Conservation (phyloP, 2,888 invertebrate genomes). For the Petrolisthes cinctipes region DNA sequence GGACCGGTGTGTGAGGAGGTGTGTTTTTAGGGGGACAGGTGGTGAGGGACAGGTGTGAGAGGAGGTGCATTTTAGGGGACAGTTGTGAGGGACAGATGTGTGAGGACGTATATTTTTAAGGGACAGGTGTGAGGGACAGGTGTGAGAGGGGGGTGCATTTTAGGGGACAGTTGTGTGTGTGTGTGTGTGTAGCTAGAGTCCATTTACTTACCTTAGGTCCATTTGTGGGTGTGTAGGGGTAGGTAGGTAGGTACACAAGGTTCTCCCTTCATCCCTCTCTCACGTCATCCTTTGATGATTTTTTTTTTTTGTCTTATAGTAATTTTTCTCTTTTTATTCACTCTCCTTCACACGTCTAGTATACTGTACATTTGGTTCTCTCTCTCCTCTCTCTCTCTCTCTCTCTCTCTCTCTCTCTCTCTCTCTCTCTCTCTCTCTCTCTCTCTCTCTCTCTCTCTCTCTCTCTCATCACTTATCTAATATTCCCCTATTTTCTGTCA, state of each 20-base stretch:
- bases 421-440: background rate
- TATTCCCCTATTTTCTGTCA: background rate
- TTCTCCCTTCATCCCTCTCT: background rate
- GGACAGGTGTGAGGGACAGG: background rate
- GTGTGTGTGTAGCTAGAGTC: background rate
- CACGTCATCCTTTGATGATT: background rate
- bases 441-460: background rate
- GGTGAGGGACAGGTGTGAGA: no score
- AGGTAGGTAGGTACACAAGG: no score
- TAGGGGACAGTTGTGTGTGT: constrained; percentile 10
- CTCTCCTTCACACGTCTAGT: constrained; percentile 13
- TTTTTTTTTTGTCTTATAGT: background rate
- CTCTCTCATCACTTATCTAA: background rate
- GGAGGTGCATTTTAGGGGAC: background rate
- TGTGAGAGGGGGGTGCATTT: background rate
- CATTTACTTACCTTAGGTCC: no score
- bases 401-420: constrained; percentile 11
- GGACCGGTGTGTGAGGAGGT: background rate
- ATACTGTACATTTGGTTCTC: constrained; percentile 6
- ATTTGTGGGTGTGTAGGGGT: background rate
- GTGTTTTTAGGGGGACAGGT: background rate
- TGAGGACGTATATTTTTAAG: background rate
- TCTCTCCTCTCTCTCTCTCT: constrained; percentile 37
- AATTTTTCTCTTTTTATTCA: constrained; percentile 20
- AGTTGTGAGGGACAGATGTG: no score